phyloP scores from a whole-genome alignment of 2,113 vertebrate genomes.

The Phyllostomus hastatus region DNA sequence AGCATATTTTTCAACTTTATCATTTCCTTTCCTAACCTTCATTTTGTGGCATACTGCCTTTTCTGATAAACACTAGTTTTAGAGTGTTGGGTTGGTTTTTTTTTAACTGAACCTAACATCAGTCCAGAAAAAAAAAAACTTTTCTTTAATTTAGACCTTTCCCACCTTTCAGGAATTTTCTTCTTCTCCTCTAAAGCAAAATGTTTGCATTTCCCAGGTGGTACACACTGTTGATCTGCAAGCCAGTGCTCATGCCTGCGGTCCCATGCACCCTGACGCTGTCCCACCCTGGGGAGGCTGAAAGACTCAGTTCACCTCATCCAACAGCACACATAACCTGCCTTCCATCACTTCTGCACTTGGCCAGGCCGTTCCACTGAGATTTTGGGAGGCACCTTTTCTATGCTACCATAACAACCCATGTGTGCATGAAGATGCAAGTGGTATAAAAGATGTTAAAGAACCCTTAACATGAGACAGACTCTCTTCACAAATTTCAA shows the following conservation, averaged over 20 bases:
- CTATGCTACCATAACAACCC: background rate
- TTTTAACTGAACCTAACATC: background rate
- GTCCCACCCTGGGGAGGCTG: fast-evolving
- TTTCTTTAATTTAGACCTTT: background rate
- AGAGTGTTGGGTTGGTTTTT: background rate
- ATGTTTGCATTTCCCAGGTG: background rate
- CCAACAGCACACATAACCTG: background rate
- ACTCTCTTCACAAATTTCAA: background rate
- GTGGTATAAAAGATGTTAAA: background rate
- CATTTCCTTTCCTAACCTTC: background rate
- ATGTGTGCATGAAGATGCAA: background rate
- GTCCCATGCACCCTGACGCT: too few relatives aligned
- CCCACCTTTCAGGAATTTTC: background rate
- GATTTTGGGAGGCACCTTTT: background rate
- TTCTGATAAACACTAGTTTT: background rate
- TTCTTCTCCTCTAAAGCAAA: background rate
- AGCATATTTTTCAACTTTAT: background rate
- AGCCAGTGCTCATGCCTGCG: background rate
- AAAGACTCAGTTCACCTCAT: background rate
- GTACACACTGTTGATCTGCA: background rate
- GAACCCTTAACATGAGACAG: background rate
- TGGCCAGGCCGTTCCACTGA: background rate
- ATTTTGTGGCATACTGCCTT: background rate
- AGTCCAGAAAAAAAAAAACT: background rate
- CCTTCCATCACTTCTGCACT: background rate